A percentile compares a stretch with the other conserved stretches of the same genome.
Conservation (phyloP, 2,113 vertebrate species). For the Hypocryptadius cinnamomeus region DNA sequence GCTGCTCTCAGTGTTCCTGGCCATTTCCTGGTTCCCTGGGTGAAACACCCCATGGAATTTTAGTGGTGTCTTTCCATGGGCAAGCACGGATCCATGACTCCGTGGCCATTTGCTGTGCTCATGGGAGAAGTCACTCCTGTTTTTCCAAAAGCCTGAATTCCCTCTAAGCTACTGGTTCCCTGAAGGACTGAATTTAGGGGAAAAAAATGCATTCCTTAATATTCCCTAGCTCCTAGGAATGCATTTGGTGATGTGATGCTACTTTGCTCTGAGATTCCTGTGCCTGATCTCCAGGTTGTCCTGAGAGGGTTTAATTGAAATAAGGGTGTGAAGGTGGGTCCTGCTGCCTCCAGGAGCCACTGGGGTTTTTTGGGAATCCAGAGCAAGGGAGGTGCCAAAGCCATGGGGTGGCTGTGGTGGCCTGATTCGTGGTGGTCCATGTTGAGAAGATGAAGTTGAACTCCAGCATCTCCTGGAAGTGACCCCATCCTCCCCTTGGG, state of each 20-base stretch:
- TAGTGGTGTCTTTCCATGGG: neutral
- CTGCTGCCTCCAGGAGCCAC: neutral
- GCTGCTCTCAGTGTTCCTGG: neutral
- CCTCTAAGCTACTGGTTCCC: neutral
- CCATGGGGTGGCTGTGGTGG: neutral
- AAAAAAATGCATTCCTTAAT: neutral
- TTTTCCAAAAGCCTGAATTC: neutral
- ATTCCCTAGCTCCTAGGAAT: neutral
- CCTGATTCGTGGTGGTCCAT: rapidly evolving
- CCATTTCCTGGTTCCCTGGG: neutral
- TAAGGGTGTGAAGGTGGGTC: neutral
- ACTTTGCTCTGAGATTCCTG: neutral
- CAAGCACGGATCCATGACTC: neutral
- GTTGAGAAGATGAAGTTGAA: neutral
- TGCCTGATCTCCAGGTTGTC: neutral
- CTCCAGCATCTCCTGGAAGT: neutral
- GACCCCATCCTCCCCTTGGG: neutral
- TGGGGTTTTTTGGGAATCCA: neutral
- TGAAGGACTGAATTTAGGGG: neutral
- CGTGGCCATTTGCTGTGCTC: neutral
- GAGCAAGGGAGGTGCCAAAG: neutral
- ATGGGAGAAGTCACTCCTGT: neutral
- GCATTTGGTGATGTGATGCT: neutral
- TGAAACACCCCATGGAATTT: neutral
- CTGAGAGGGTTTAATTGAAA: neutral